These are phyloP conservation scores for Suricata suricatta DNA, from an alignment of 2,113 vertebrate genomes.

Conservation along the genomic window DNA sequence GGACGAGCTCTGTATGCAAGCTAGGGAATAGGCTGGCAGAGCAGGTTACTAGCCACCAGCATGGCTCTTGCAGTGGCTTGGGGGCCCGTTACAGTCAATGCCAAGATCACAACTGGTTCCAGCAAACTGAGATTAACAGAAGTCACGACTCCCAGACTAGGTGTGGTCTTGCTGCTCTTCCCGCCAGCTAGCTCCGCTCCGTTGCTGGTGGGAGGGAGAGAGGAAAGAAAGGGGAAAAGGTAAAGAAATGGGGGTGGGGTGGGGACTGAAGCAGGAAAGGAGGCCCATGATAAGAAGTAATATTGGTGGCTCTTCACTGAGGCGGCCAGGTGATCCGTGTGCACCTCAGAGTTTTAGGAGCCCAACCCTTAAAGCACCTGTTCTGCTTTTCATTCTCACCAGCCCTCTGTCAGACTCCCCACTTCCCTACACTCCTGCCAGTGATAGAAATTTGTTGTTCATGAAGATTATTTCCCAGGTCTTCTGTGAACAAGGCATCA, in stretches of 20 bases:
- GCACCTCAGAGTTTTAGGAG: background rate
- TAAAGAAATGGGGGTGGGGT: background rate
- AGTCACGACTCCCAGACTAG: background rate
- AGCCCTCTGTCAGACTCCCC: background rate
- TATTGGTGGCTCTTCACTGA: background rate
- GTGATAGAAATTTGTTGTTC: background rate
- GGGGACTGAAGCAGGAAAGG: background rate
- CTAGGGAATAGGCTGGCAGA: background rate
- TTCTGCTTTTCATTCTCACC: background rate
- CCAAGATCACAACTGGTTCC: background rate
- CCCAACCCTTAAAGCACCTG: background rate
- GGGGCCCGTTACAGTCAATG: background rate
- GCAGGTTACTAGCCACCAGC: background rate
- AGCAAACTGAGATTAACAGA: background rate
- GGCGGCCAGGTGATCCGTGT: background rate
- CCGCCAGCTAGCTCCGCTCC: background rate
- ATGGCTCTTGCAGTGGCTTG: background rate
- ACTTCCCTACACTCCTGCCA: background rate
- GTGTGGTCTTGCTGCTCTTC: accelerated
- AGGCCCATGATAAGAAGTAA: background rate
- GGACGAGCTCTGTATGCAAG: background rate
- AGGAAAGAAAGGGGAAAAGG: background rate
- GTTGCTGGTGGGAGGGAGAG: background rate
- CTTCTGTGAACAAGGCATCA: background rate
- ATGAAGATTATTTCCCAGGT: background rate